Conservation (phyloP, 2,888 invertebrate species). For the Aethes cnicana region DNA sequence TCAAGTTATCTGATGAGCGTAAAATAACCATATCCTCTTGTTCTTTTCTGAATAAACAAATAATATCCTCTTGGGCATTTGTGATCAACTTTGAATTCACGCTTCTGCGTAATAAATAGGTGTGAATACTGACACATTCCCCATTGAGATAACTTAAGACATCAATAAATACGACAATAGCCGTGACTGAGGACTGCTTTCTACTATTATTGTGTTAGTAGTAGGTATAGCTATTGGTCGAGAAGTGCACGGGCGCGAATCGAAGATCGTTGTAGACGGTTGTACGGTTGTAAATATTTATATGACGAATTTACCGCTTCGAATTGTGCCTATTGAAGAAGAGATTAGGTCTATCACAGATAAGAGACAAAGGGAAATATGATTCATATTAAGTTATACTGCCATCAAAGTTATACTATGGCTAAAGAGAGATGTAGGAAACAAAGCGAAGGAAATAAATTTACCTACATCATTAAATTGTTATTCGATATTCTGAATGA, state of each 20-base stretch:
- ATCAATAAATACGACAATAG: constrained; percentile 7
- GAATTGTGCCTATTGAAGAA: neutral
- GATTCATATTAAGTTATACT: no score
- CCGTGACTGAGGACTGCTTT: constrained; percentile 7
- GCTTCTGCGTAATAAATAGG: no score
- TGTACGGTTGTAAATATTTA: constrained; percentile 1
- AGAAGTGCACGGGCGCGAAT: constrained; percentile 4
- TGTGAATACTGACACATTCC: neutral
- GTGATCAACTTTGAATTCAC: neutral
- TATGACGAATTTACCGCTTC: neutral
- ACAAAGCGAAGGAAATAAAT: no score
- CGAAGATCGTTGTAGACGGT: constrained; percentile 4
- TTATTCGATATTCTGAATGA: no score
- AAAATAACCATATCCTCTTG: no score
- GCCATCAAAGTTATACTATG: no score
- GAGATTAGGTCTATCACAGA: neutral
- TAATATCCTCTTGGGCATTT: neutral
- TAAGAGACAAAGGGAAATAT: no score
- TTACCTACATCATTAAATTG: no score
- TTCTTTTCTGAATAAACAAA: no score
- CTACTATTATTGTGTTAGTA: neutral
- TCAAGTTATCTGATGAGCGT: no score
- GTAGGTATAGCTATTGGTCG: constrained; percentile 3
- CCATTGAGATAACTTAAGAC: constrained; percentile 10
- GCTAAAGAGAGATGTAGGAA: no score